Percentiles rank a stretch among this genome's conserved stretches.
Evolutionary conservation across 2,888 invertebrate genomes (phyloP).

Genomic region (Pyrrhia umbra): DNA sequence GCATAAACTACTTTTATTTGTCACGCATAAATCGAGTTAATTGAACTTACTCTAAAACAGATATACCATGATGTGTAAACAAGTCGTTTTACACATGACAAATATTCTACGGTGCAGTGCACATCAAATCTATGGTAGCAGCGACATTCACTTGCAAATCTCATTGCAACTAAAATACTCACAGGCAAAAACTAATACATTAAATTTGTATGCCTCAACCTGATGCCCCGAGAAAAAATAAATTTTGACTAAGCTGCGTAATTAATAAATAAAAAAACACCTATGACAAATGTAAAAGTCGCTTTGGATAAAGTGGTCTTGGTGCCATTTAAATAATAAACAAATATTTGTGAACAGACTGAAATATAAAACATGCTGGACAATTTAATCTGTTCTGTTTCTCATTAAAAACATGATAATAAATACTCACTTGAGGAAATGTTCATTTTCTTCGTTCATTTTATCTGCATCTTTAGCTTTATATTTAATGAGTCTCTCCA

Average conservation of each 20-base stretch:
- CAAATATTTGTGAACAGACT: constrained; percentile 60
- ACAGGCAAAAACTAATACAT: constrained; percentile 68
- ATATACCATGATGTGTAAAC: not conserved
- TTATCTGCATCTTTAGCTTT: constrained; percentile 98
- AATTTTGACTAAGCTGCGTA: constrained; percentile 20
- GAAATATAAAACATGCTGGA: constrained; percentile 67
- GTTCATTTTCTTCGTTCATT: constrained; percentile 99
- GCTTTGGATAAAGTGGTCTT: constrained; percentile 6
- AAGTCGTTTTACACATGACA: constrained; percentile 69
- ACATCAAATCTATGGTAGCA: constrained; percentile 68
- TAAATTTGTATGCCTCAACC: constrained; percentile 66
- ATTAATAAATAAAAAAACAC: constrained; percentile 12
- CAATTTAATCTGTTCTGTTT: constrained; percentile 52
- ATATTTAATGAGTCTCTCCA: constrained; percentile 96
- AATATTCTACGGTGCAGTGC: constrained; percentile 72
- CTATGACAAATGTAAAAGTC: constrained; percentile 11
- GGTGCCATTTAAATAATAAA: constrained; percentile 29
- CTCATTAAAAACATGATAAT: not conserved
- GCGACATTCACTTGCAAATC: constrained; percentile 76
- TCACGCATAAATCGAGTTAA: constrained; percentile 60
- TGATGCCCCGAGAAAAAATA: constrained; percentile 70
- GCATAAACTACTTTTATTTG: constrained; percentile 66
- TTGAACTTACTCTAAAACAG: not conserved
- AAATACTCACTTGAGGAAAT: constrained; percentile 94
- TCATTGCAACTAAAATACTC: constrained; percentile 69